Evolutionary conservation across 53 echinoderm and acorn worm genomes (phyloP).

Genomic region (Stichopus horrens): DNA sequence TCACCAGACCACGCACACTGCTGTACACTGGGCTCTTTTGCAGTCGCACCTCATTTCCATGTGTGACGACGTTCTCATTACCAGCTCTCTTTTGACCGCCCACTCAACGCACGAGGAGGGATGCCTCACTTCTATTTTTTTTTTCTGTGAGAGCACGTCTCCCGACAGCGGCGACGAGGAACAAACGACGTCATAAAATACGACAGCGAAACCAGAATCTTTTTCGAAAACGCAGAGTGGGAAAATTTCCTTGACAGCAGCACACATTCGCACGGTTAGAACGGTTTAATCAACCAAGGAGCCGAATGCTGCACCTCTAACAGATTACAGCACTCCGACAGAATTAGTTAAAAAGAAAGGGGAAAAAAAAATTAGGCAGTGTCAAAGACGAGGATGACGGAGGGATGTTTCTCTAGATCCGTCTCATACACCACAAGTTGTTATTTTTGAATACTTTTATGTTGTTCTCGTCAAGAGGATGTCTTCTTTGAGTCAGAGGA

Average conservation of each 20-base stretch:
- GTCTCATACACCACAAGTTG: not conserved
- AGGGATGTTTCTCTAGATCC: not conserved
- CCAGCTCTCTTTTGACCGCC: not conserved
- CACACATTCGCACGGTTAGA: not conserved
- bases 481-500: slow-evolving; percentile 73
- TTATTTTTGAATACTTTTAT: not conserved
- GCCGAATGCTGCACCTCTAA: not conserved
- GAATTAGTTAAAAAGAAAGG: not conserved
- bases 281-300: slow-evolving; percentile 4
- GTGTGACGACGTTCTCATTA: too few species aligned
- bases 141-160: not conserved
- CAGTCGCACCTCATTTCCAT: too few species aligned
- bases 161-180: not conserved
- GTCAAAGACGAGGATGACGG: not conserved
- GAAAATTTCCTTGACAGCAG: not conserved
- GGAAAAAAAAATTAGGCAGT: not conserved
- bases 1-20: too few species aligned
- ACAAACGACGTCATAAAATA: not conserved
- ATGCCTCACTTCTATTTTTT: not conserved
- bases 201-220: not conserved
- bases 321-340: not conserved
- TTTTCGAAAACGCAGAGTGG: not conserved
- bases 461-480: not conserved
- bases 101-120: not conserved
- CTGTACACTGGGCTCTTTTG: too few species aligned